Conservation (phyloP, 2,113 vertebrate genomes). For the Eulacestoma nigropectus region DNA sequence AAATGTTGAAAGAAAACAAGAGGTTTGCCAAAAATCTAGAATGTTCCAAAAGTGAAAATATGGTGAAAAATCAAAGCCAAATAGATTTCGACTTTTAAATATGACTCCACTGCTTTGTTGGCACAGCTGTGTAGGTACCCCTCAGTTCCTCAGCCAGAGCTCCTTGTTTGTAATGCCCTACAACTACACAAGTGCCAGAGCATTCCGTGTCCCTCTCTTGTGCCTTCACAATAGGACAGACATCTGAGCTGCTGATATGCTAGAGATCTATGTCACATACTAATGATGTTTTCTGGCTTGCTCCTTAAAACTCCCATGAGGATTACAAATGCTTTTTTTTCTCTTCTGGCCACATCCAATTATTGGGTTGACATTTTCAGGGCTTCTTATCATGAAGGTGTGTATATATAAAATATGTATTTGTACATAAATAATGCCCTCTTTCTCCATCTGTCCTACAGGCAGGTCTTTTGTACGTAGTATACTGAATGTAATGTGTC, state of each 20-base stretch:
- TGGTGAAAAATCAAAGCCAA: not conserved
- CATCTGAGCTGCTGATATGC: not conserved
- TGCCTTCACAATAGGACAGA: not conserved
- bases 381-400: not conserved
- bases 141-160: not conserved
- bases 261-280: not conserved
- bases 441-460: not conserved
- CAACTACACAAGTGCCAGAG: not conserved
- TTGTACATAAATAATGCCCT: not conserved
- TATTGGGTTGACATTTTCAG: not conserved
- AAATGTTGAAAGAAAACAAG: not conserved
- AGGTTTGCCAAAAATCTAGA: not conserved
- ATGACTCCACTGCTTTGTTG: not conserved
- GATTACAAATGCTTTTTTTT: not conserved
- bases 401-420: too few species aligned
- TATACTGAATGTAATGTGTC: not conserved
- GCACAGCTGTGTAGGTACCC: accelerated
- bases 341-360: not conserved
- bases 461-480: not conserved
- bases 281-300: not conserved
- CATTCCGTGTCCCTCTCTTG: accelerated
- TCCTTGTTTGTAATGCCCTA: not conserved
- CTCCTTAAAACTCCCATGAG: not conserved
- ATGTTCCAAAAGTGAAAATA: not conserved
- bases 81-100: not conserved